Evolutionary conservation across 2,888 invertebrate genomes (phyloP).

Genomic region (Baccha elongata): DNA sequence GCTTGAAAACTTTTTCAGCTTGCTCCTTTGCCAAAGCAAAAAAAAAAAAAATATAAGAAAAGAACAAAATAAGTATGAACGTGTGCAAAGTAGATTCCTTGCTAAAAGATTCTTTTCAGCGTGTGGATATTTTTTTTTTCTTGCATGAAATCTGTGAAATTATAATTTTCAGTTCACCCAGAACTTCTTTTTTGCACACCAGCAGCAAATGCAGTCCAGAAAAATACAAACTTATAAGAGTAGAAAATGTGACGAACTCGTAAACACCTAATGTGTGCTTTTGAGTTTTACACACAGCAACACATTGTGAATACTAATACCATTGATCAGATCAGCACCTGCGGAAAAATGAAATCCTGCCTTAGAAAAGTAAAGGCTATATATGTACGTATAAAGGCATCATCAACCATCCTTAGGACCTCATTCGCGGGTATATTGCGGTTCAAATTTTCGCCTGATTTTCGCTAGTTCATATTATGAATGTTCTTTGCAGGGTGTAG

Average conservation of each 20-base stretch:
- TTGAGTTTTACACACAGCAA: slow-evolving; percentile 71
- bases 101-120: slow-evolving; percentile 12
- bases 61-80: slow-evolving; percentile 12
- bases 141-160: slow-evolving; percentile 32
- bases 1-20: background rate
- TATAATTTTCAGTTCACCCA: slow-evolving; percentile 45
- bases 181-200: slow-evolving; percentile 3
- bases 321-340: slow-evolving; percentile 67
- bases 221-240: slow-evolving; percentile 26
- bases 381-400: slow-evolving; percentile 13
- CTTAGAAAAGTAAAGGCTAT: slow-evolving; percentile 23
- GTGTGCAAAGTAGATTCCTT: slow-evolving; percentile 3
- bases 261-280: slow-evolving; percentile 77
- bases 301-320: slow-evolving; percentile 76
- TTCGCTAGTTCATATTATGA: slow-evolving; percentile 16
- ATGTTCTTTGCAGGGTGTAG: background rate
- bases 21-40: background rate
- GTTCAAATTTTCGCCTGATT: slow-evolving; percentile 53
- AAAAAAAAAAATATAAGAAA: too few relatives aligned
- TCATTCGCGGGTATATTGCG: slow-evolving; percentile 43
- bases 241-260: slow-evolving; percentile 74
- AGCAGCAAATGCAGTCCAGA: slow-evolving; percentile 1
- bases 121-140: background rate
- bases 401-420: slow-evolving; percentile 23
- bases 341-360: slow-evolving; percentile 52